Percentiles rank a stretch among this genome's conserved stretches.
These are phyloP conservation scores for Rhinogobio ventralis DNA, from an alignment of 2,797 vertebrate species.

Conservation along the genomic window DNA sequence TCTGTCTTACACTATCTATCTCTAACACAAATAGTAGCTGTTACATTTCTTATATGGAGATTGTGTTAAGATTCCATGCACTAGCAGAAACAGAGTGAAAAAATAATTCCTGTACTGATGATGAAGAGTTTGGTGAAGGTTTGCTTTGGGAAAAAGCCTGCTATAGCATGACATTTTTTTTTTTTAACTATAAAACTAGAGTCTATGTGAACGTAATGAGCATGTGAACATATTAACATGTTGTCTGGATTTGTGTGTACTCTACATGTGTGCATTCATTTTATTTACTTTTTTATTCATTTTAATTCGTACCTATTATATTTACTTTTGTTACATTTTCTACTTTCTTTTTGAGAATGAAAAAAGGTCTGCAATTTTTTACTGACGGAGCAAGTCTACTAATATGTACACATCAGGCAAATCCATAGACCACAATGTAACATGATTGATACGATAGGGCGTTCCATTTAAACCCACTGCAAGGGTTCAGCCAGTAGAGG, in stretches of 20 bases:
- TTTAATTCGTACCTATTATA: too few species aligned
- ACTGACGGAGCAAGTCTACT: too few species aligned
- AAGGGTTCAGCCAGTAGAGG: too few species aligned
- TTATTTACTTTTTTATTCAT: neutral
- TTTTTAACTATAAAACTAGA: neutral
- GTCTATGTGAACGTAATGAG: neutral
- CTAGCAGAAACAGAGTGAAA: slow-evolving; percentile 7
- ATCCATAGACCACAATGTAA: too few species aligned
- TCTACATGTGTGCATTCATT: neutral
- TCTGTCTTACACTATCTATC: neutral
- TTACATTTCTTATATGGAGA: neutral
- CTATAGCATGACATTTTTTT: neutral
- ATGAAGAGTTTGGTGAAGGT: slow-evolving; percentile 8
- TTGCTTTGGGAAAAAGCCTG: neutral
- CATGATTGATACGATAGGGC: too few species aligned
- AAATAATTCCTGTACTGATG: neutral
- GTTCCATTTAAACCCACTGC: too few species aligned
- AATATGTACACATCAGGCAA: too few species aligned
- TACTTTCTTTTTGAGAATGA: too few species aligned
- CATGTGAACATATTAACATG: neutral
- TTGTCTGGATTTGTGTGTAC: neutral
- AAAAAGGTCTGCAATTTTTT: too few species aligned
- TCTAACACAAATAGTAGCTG: slow-evolving; percentile 16
- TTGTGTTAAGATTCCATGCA: neutral
- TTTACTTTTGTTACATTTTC: too few species aligned